Percentiles rank a stretch among this genome's conserved stretches.
These are phyloP conservation scores for Listronotus bonariensis DNA, from an alignment of 1,140 invertebrate species.

Conservation along the genomic window DNA sequence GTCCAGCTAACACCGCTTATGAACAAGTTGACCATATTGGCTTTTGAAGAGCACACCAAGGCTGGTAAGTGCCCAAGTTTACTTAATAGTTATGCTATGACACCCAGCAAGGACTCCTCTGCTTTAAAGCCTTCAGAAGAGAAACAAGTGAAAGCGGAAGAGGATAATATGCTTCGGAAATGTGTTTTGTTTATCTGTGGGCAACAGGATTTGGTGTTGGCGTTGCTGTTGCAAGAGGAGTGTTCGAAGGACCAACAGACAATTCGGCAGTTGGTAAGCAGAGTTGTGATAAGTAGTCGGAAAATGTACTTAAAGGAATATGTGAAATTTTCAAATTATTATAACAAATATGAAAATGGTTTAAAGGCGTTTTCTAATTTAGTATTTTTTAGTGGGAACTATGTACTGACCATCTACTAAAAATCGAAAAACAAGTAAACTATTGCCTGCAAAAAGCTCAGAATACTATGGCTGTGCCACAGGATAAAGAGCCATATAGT, in stretches of 20 bases:
- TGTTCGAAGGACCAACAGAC: slow-evolving; percentile 65
- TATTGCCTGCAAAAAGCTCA: slow-evolving; percentile 70
- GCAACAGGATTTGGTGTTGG: slow-evolving; percentile 76
- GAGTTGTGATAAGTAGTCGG: too few species aligned
- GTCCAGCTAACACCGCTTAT: slow-evolving; percentile 79
- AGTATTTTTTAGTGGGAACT: slow-evolving; percentile 65
- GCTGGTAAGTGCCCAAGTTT: slow-evolving; percentile 10
- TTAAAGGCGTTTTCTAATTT: background rate
- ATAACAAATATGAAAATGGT: too few species aligned
- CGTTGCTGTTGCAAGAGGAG: slow-evolving; percentile 70
- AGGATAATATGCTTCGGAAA: slow-evolving; percentile 56
- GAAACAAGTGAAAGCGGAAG: slow-evolving; percentile 45
- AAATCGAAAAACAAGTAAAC: slow-evolving; percentile 69
- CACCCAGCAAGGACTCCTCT: slow-evolving; percentile 47
- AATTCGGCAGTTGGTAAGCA: slow-evolving; percentile 72
- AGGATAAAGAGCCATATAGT: slow-evolving; percentile 69
- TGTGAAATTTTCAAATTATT: too few species aligned
- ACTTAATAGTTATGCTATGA: background rate
- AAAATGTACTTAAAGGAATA: too few species aligned
- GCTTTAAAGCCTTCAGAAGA: slow-evolving; percentile 49
- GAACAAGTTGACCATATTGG: slow-evolving; percentile 77
- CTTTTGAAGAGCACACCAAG: slow-evolving; percentile 60
- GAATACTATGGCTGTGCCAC: slow-evolving; percentile 54
- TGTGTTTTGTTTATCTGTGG: slow-evolving; percentile 74
- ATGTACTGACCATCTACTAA: slow-evolving; percentile 65